Evolutionary conservation across 2,888 invertebrate genomes (phyloP).

Genomic region (Xestia xanthographa): DNA sequence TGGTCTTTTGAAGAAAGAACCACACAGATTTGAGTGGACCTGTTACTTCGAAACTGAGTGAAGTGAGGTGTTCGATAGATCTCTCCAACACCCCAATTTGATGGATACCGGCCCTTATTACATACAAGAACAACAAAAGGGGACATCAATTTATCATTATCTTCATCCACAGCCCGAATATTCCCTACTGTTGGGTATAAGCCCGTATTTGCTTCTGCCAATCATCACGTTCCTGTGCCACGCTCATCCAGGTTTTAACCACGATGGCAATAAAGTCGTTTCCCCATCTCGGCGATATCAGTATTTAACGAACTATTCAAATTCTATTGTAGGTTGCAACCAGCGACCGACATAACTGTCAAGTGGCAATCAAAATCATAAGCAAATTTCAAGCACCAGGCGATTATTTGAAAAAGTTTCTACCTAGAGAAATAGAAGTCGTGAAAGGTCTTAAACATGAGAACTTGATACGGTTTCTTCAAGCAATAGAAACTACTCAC

Average conservation of each 20-base stretch:
- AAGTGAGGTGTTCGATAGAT: not conserved
- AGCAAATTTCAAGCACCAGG: conserved; percentile 95
- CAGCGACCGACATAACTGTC: conserved; percentile 93
- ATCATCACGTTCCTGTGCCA: not conserved
- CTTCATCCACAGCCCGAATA: not conserved
- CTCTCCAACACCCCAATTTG: not conserved
- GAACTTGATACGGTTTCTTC: conserved; percentile 94
- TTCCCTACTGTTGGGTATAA: not conserved
- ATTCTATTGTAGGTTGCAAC: conserved; percentile 91
- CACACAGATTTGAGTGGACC: too few species aligned
- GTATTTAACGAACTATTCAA: not conserved
- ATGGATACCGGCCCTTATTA: not conserved
- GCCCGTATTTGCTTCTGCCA: not conserved
- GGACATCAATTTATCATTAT: not conserved
- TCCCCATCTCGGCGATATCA: not conserved
- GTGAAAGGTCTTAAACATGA: conserved; percentile 95
- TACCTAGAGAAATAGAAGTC: conserved; percentile 95
- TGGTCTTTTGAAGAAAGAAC: too few species aligned
- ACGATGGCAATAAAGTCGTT: not conserved
- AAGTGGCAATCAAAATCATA: conserved; percentile 96
- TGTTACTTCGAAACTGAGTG: not conserved
- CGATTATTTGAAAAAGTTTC: conserved; percentile 95
- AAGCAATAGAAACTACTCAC: conserved; percentile 96
- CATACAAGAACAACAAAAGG: not conserved
- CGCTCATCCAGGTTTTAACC: not conserved